Base-by-base conservation (phyloP, 2,113 vertebrate species). In the Leptocoma aspasia region DNA sequence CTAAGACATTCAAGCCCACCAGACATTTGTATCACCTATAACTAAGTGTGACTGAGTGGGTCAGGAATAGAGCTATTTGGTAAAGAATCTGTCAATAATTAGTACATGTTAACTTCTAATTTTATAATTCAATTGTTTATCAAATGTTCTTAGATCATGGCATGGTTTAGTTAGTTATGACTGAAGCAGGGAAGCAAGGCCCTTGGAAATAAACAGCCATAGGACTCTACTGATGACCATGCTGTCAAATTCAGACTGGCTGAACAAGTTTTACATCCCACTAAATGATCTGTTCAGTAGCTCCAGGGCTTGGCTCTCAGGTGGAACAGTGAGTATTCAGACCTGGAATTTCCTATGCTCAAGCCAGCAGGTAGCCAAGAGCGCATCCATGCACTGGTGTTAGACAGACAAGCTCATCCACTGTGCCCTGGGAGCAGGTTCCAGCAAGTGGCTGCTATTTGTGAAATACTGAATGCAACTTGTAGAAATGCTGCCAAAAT, bases 301-400 rank as follows among this genome's bases (percentile, higher is more conserved):
- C 37, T 84, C 49, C 56, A 71, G 84, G 73, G 53, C 61, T 89
- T 64, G 65, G 90, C 65, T 71, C 42, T 69, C 33, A 52, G 57
- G 53, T 68, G 84, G 57, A 85, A 64, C 30, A 53, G 45, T 10
- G 2, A 78, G 24, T 50, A 31, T 75, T 60, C 72, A 63, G n/a
- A 27, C 9, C 53, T 87, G 90, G 73, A 82, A 94, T 91, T 95
- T 82, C 90, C 94, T 79, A 11, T 27, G 24, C 52, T 54, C 33
- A 39, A 78, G 81, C 47, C 69, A 78, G 33, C 3, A 3, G 19
- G 26, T n/a, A n/a, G 57, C 33, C 37, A 60, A 42, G n/a, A 64
- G n/a, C 3, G 0, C 26, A 35, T 54, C 23, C 52, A 73, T 2
- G 3, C 42, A 23, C 30, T 0, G 1, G 9, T 4, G 2, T 2